Evolutionary conservation across 2,888 invertebrate species (phyloP).

Genomic region (Dioctria linearis): DNA sequence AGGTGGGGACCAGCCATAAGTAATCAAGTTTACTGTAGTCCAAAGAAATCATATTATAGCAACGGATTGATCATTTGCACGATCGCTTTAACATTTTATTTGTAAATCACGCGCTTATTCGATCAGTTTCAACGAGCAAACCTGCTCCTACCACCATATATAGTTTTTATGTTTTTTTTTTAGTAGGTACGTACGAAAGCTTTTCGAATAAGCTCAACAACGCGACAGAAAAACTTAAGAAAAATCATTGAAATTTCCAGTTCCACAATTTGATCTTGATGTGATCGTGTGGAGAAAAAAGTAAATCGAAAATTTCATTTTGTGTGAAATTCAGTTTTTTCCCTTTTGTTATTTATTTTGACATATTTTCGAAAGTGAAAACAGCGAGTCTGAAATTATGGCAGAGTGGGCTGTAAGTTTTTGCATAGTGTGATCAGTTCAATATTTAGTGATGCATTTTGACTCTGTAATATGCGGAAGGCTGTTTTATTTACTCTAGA

Average conservation of each 20-base stretch:
- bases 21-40: neutral
- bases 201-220: slow-evolving; percentile 7
- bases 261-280: slow-evolving; percentile 40
- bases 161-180: neutral
- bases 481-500: too few species aligned
- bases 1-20: slow-evolving; percentile 22
- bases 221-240: slow-evolving; percentile 49
- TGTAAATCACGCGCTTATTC: slow-evolving; percentile 18
- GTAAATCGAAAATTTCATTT: slow-evolving; percentile 20
- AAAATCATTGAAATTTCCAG: slow-evolving; percentile 43
- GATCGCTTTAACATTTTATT: slow-evolving; percentile 7
- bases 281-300: slow-evolving; percentile 35
- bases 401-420: slow-evolving; percentile 43
- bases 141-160: slow-evolving; percentile 6
- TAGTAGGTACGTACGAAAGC: neutral
- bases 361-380: slow-evolving; percentile 27
- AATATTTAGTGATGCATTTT: neutral
- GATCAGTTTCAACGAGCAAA: neutral
- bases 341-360: slow-evolving; percentile 18
- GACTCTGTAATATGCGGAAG: slow-evolving; percentile 13
- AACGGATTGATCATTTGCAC: slow-evolving; percentile 25
- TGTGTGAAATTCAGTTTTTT: slow-evolving; percentile 24
- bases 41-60: slow-evolving; percentile 2
- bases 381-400: slow-evolving; percentile 26
- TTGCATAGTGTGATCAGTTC: slow-evolving; percentile 19